phyloP scores from a whole-genome alignment of 2,797 vertebrate genomes.

The Streptopelia turtur region DNA sequence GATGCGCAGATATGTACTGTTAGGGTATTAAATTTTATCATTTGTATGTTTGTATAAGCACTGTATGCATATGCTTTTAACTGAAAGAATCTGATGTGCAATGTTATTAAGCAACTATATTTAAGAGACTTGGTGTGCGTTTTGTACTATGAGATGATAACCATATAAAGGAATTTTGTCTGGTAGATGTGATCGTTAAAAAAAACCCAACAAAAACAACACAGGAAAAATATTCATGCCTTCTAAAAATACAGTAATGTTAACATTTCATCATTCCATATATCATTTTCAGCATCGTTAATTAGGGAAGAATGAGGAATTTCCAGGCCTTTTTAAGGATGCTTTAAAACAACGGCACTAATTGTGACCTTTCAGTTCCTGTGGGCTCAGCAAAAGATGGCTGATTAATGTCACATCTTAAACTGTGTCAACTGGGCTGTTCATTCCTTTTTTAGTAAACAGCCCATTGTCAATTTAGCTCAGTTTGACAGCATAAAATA shows the following conservation, averaged over 20 bases:
- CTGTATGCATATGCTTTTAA: neutral
- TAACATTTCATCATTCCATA: neutral
- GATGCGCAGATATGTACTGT: neutral
- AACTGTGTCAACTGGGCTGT: slow-evolving; percentile 24
- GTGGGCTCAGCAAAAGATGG: slow-evolving; percentile 55
- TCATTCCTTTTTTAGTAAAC: slow-evolving; percentile 38
- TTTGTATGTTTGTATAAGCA: neutral
- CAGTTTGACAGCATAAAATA: slow-evolving; percentile 19
- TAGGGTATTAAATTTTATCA: neutral
- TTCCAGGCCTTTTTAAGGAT: slow-evolving; percentile 11
- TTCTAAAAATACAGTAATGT: neutral
- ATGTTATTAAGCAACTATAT: neutral
- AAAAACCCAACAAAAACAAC: neutral
- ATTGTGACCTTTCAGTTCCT: slow-evolving; percentile 64
- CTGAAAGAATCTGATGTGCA: neutral
- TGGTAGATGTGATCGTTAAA: neutral
- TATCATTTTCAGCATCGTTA: slow-evolving; percentile 28
- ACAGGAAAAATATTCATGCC: neutral
- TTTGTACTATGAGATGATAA: neutral
- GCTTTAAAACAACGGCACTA: neutral
- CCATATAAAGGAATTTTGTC: neutral
- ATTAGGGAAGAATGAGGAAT: slow-evolving; percentile 51
- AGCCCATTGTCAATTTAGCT: neutral
- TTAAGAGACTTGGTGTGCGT: neutral
- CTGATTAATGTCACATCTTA: slow-evolving; percentile 55